phyloP scores from a whole-genome alignment of 2,113 vertebrate genomes.

The Neodontobutis hainanensis region DNA sequence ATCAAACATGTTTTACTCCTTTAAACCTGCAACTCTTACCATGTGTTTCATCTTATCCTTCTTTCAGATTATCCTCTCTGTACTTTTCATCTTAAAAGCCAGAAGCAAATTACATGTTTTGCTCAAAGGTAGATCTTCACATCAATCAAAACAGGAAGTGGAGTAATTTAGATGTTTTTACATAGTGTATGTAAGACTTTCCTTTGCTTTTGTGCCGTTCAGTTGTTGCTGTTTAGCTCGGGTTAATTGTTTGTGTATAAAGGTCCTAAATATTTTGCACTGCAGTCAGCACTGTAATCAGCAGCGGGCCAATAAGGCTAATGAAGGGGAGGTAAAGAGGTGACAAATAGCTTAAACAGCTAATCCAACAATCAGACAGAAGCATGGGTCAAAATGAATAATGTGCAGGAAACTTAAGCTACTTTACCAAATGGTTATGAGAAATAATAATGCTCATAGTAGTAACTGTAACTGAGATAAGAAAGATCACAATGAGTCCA shows the following conservation, averaged over 20 bases:
- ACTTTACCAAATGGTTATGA: too few species aligned
- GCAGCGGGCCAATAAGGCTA: slow-evolving; percentile 24
- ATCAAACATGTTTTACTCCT: too few species aligned
- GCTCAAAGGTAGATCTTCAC: slow-evolving; percentile 6
- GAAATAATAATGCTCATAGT: too few species aligned
- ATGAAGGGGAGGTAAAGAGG: slow-evolving; percentile 14
- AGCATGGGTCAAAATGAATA: neutral
- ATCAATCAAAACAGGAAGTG: slow-evolving; percentile 21
- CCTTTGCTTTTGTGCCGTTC: slow-evolving; percentile 12
- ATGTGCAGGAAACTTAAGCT: too few species aligned
- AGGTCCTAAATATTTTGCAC: slow-evolving; percentile 54
- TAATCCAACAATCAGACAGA: neutral
- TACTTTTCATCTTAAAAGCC: slow-evolving; percentile 16
- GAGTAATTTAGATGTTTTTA: slow-evolving; percentile 15
- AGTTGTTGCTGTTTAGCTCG: slow-evolving; percentile 33
- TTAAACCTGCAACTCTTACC: slow-evolving; percentile 4
- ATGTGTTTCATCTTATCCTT: neutral
- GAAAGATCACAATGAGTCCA: too few species aligned
- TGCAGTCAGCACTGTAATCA: slow-evolving; percentile 50
- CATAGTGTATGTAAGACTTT: slow-evolving; percentile 28
- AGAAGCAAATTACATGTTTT: slow-evolving; percentile 18
- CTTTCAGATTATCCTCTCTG: neutral
- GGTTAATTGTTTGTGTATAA: slow-evolving; percentile 47
- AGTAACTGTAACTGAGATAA: too few species aligned
- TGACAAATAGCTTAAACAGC: slow-evolving; percentile 26